Evolutionary conservation across 2,888 invertebrate species (phyloP), one percentile per base, ranked within the genome.

Genomic region (Alloscopus bannaensis): DNA sequence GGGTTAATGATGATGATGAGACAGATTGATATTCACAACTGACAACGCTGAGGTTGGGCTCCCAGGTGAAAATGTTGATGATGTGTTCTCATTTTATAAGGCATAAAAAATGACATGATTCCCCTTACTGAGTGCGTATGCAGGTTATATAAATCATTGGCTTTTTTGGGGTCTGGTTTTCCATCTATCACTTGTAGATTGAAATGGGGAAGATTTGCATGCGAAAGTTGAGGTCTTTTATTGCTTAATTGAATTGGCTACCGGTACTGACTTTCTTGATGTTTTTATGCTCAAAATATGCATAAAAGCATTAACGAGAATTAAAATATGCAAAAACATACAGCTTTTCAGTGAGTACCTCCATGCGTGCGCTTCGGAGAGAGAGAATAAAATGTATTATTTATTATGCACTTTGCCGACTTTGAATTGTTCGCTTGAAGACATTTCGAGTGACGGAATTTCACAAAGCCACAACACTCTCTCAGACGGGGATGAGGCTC

Each of bases 221-320:
- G 78, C 78, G 71, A 45, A 36, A 71, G 40, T 36, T 47, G 65
- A 40, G 62, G 22, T 71, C 65, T 65, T 78, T 78, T 78, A 78
- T 78, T 65, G 71, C 78, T 71, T 78, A 78, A 78, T 78, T 78
- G 71, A 78, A 71, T 78, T 64, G 71, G 42, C 64, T 78, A 78
- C 78, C 66, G 71, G 78, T 65, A 71, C 42, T 55, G 42, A 29
- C 45, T 24, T 45, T 50, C 36, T 66, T 45, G 28, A 47, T 45
- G n/a, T 13, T 45, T 45, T 45, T 45, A 16, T 45, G 45, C 45
- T n/a, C n/a, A n/a, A 45, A 45, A 45, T 18, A 45, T 45, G 18
- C 13, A 36, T 45, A 45, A n/a, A 45, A 45, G 18, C 18, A 45
- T 45, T 4, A 16, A 45, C 6, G 36, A 36, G 45, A 16, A 45